These are phyloP conservation scores for Rhinatrema bivittatum DNA, from an alignment of 2,797 vertebrate genomes.

Conservation along the genomic window DNA sequence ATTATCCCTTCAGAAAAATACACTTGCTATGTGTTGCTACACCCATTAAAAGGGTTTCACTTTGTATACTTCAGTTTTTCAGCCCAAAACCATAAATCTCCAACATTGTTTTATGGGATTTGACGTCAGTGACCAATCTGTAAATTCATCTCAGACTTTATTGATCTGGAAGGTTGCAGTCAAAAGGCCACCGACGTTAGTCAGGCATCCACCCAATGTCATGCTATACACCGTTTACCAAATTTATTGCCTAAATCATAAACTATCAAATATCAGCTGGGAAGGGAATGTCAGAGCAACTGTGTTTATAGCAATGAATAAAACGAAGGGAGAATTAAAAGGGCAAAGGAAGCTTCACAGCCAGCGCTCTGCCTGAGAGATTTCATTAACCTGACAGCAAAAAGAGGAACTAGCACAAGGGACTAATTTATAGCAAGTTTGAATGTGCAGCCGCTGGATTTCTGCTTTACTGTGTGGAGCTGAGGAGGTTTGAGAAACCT, in stretches of 20 bases:
- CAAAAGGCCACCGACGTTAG: background rate
- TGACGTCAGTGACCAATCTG: conserved; percentile 10
- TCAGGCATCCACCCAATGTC: background rate
- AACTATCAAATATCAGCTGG: background rate
- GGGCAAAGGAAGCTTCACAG: too few species aligned
- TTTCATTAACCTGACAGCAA: conserved; percentile 6
- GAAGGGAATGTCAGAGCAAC: conserved; percentile 1
- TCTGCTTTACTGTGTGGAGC: too few species aligned
- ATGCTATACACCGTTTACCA: background rate
- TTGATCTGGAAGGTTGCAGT: conserved; percentile 6
- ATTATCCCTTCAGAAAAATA: too few species aligned
- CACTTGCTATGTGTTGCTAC: background rate
- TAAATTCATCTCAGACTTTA: conserved; percentile 3
- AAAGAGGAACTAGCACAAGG: background rate
- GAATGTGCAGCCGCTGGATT: background rate
- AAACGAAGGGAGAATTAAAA: background rate
- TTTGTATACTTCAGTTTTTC: background rate
- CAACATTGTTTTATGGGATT: background rate
- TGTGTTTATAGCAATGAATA: conserved; percentile 8
- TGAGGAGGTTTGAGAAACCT: too few species aligned
- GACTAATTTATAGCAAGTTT: conserved; percentile 1
- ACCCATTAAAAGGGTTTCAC: background rate
- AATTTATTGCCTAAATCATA: conserved; percentile 7
- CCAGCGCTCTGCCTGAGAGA: too few species aligned
- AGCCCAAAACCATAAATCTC: conserved; percentile 1